A percentile compares a stretch with the other conserved stretches of the same genome.
These are phyloP conservation scores for Campylomormyrus numenius DNA, from an alignment of 2,113 vertebrate genomes.

Conservation along the genomic window DNA sequence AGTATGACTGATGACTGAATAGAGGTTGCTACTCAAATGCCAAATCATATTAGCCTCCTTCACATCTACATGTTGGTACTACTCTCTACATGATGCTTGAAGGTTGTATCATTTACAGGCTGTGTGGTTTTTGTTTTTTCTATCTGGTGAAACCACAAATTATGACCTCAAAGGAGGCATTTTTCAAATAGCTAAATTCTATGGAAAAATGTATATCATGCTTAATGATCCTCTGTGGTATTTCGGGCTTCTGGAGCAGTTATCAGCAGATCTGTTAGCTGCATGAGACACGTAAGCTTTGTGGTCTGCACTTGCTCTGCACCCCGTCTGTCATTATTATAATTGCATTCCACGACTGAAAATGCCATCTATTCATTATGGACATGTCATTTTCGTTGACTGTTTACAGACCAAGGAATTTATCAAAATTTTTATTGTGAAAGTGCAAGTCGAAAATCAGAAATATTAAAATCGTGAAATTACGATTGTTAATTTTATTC, in stretches of 20 bases:
- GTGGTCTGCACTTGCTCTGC: neutral
- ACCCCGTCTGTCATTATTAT: neutral
- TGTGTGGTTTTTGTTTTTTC: neutral
- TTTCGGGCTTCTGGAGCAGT: neutral
- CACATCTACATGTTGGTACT: neutral
- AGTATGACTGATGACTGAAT: neutral
- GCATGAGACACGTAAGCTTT: neutral
- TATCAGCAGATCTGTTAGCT: neutral
- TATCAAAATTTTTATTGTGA: neutral
- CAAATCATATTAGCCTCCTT: neutral
- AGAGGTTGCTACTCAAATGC: neutral
- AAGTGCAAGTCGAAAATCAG: neutral
- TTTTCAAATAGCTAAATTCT: neutral
- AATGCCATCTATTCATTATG: neutral
- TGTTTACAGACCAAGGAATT: neutral
- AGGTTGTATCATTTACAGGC: neutral
- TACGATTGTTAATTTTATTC: neutral
- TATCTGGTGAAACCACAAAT: neutral
- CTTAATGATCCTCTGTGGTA: neutral
- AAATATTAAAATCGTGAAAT: neutral
- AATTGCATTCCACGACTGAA: conserved; percentile 5
- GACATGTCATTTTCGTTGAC: neutral
- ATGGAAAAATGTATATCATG: neutral
- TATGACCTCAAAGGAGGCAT: neutral
- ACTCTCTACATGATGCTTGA: neutral